These are phyloP conservation scores for Taphrorychus bicolor DNA, from an alignment of 2,888 invertebrate genomes.

Conservation along the genomic window DNA sequence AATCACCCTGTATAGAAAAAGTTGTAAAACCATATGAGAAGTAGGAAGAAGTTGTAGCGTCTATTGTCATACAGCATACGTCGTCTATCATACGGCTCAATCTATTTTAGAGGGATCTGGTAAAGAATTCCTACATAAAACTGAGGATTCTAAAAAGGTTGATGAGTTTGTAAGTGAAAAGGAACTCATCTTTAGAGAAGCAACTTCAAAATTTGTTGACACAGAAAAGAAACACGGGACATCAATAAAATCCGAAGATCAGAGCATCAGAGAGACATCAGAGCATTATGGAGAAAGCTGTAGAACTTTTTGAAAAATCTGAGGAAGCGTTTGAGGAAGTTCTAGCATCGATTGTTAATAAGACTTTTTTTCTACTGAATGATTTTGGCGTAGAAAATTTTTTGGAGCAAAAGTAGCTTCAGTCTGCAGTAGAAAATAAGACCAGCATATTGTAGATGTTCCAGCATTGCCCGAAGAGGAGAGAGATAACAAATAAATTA, in stretches of 20 bases:
- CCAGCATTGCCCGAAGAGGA: background rate
- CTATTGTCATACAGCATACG: too few species aligned
- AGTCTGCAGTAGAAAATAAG: too few species aligned
- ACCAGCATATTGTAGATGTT: background rate
- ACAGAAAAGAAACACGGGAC: background rate
- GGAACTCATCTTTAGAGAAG: background rate
- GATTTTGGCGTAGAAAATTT: background rate
- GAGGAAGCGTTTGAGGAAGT: conserved; percentile 18
- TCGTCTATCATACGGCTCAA: too few species aligned
- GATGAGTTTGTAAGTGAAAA: background rate
- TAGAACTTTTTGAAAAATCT: conserved; percentile 27
- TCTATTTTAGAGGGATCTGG: too few species aligned
- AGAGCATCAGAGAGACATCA: background rate
- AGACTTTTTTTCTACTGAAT: background rate
- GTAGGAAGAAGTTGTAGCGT: background rate
- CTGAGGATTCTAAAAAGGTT: background rate
- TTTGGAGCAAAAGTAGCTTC: background rate
- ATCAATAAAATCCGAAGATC: background rate
- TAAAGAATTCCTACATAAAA: too few species aligned
- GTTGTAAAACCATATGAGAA: background rate
- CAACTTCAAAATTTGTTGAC: too few species aligned
- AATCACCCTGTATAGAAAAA: too few species aligned
- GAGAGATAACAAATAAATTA: background rate
- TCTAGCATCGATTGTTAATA: background rate
- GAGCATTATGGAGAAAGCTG: conserved; percentile 13